These are phyloP conservation scores for Syngnathus typhle DNA, from an alignment of 2,113 vertebrate genomes.

Conservation along the genomic window DNA sequence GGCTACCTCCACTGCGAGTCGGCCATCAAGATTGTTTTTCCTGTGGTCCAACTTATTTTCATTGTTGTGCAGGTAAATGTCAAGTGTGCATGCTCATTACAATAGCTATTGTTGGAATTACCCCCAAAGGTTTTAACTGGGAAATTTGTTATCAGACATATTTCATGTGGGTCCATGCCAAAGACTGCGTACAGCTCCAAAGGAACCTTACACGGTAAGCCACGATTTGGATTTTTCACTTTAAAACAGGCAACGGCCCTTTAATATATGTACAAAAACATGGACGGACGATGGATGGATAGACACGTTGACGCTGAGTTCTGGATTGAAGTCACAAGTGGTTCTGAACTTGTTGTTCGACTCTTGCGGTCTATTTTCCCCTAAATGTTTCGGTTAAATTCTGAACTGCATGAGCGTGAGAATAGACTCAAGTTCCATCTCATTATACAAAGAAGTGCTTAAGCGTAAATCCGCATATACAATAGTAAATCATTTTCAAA, in stretches of 20 bases:
- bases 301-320: not conserved
- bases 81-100: not conserved
- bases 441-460: not conserved
- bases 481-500: not conserved
- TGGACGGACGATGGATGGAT: not conserved
- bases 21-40: slow-evolving; percentile 81
- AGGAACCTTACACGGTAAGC: slow-evolving; percentile 80
- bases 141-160: slow-evolving; percentile 76
- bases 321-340: not conserved
- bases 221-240: no score
- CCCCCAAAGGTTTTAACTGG: not conserved
- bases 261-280: no score
- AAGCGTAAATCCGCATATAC: not conserved
- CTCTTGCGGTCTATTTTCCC: not conserved
- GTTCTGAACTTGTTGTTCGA: not conserved
- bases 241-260: not conserved
- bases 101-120: not conserved
- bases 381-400: not conserved
- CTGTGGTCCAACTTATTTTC: slow-evolving; percentile 83
- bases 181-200: slow-evolving; percentile 84
- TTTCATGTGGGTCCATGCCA: slow-evolving; percentile 86
- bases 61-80: slow-evolving; percentile 79
- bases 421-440: not conserved
- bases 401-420: not conserved
- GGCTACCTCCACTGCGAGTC: slow-evolving; percentile 82